Conservation (phyloP, 92 coral and sea anemone species). For the Epizoanthus rinbou region DNA sequence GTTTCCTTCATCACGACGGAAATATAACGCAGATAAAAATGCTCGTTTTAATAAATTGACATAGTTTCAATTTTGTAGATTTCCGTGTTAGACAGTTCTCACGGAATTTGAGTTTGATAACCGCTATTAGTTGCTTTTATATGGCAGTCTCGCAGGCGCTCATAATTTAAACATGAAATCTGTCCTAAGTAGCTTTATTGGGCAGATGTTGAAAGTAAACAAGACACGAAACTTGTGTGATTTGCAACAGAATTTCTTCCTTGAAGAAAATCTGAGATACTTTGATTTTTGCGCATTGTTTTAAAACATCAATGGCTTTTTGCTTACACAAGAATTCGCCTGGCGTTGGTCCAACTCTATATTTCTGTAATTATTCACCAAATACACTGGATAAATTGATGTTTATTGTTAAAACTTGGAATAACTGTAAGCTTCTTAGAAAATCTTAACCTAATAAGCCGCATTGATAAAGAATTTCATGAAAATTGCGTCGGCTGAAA, state of each 20-base stretch:
- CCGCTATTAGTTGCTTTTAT: constrained; percentile 33
- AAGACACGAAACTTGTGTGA: constrained; percentile 41
- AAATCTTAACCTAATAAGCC: background rate
- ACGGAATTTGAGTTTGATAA: constrained; percentile 38
- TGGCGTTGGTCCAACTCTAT: constrained; percentile 29
- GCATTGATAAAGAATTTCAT: background rate
- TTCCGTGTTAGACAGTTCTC: constrained; percentile 24
- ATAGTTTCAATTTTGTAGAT: constrained; percentile 13
- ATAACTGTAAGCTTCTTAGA: constrained; percentile 32
- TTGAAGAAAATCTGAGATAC: background rate
- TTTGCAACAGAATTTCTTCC: constrained; percentile 21
- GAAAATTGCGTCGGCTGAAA: constrained; percentile 15
- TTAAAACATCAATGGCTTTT: background rate
- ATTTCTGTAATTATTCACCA: constrained; percentile 10
- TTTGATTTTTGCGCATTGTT: constrained; percentile 1
- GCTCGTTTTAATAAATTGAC: constrained; percentile 25
- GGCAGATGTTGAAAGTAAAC: constrained; percentile 86
- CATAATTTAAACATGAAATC: constrained; percentile 69
- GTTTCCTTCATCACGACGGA: constrained; percentile 25
- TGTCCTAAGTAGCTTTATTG: constrained; percentile 77
- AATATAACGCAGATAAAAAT: constrained; percentile 39
- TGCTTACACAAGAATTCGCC: background rate
- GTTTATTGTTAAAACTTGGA: constrained; percentile 20
- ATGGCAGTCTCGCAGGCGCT: constrained; percentile 38
- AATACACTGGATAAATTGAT: background rate